Conservation (phyloP, 92 coral and sea anemone species). For the Hydrozoanthus gracilis region DNA sequence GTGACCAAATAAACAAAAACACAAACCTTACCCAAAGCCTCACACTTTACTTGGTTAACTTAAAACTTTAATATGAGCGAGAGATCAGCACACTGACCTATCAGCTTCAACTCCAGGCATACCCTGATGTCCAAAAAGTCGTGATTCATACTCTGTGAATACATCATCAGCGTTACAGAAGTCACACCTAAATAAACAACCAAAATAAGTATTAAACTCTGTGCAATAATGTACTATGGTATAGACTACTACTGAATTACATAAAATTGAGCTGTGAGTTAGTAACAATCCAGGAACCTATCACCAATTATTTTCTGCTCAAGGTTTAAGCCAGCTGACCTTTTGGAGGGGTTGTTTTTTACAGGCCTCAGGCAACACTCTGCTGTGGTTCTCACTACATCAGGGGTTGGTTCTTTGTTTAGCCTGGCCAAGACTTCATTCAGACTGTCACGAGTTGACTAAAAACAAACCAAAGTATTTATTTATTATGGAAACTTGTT, state of each 20-base stretch:
- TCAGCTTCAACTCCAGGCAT: slow-evolving; percentile 75
- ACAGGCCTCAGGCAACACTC: slow-evolving; percentile 88
- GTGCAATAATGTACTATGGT: too few relatives aligned
- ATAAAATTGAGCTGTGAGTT: not conserved
- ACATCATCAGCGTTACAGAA: slow-evolving; percentile 88
- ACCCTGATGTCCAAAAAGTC: slow-evolving; percentile 96
- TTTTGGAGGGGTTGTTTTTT: slow-evolving; percentile 56
- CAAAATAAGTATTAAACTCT: not conserved
- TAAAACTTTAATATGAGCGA: too few relatives aligned
- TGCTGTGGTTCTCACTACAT: slow-evolving; percentile 83
- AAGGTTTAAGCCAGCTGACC: slow-evolving; percentile 43
- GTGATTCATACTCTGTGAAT: slow-evolving; percentile 91
- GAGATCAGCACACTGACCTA: slow-evolving; percentile 56
- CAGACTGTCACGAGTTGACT: slow-evolving; percentile 79
- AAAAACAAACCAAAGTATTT: not conserved
- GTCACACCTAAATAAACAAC: slow-evolving; percentile 63
- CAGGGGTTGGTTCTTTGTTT: slow-evolving; percentile 64
- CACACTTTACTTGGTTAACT: too few relatives aligned
- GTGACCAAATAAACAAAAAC: too few relatives aligned
- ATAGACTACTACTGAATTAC: not conserved
- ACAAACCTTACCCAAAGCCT: too few relatives aligned
- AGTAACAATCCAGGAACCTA: too few relatives aligned
- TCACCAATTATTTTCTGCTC: too few relatives aligned
- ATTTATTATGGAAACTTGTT: not conserved
- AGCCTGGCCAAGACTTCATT: slow-evolving; percentile 63